Evolutionary conservation across 2,797 vertebrate genomes (phyloP).

Genomic region (Salarias fasciatus): DNA sequence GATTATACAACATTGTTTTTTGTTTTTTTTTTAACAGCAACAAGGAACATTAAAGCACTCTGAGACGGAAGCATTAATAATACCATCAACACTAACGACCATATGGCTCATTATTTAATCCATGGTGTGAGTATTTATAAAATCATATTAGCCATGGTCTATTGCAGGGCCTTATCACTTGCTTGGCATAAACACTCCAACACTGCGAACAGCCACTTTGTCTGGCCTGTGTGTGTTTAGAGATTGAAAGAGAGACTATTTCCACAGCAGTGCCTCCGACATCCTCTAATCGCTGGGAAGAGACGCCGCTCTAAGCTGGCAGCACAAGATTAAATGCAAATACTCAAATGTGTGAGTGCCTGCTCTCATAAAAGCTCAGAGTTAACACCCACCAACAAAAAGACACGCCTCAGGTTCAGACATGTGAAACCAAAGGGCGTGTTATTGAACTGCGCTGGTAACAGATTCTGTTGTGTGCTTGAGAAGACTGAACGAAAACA

Average conservation of each 20-base stretch:
- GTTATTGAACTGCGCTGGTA: constrained; percentile 32
- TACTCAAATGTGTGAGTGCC: constrained; percentile 47
- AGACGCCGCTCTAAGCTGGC: constrained; percentile 61
- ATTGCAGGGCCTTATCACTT: constrained; percentile 35
- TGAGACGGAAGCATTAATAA: constrained; percentile 28
- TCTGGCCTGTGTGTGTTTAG: constrained; percentile 33
- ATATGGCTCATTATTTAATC: constrained; percentile 54
- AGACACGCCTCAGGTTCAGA: constrained; percentile 48
- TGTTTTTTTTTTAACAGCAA: no score
- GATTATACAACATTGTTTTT: no score
- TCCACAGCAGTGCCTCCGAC: constrained; percentile 53
- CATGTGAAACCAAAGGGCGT: constrained; percentile 39
- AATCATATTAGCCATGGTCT: constrained; percentile 46
- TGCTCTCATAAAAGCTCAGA: constrained; percentile 18
- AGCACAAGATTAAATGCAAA: constrained; percentile 72
- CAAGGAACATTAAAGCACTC: no score
- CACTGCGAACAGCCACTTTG: constrained; percentile 43
- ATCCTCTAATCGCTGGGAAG: constrained; percentile 64
- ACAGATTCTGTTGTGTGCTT: constrained; percentile 21
- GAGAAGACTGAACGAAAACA: constrained; percentile 20
- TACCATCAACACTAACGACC: constrained; percentile 33
- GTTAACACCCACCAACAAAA: constrained; percentile 55
- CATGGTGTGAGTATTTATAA: constrained; percentile 32
- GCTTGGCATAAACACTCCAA: constrained; percentile 23
- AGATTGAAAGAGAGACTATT: constrained; percentile 57